Percentiles rank a stretch among this genome's conserved stretches.
Evolutionary conservation across 2,113 vertebrate species (phyloP).

Genomic region (Actinemys pallida): DNA sequence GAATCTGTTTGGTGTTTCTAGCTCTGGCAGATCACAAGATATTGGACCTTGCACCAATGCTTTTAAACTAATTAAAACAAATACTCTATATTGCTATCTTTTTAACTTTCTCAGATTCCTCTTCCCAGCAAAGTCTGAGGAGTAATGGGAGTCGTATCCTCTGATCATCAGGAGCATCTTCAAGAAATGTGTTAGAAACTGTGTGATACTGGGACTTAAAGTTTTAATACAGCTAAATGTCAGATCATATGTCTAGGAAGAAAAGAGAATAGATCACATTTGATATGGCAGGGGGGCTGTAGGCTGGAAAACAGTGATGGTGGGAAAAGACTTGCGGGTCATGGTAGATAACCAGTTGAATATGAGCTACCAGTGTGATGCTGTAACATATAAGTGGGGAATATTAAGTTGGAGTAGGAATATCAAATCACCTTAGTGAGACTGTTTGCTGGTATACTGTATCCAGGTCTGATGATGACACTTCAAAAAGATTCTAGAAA

Average conservation of each 20-base stretch:
- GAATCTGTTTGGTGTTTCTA: not conserved
- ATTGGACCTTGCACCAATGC: not conserved
- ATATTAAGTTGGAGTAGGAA: fast-evolving
- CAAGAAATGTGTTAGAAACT: not conserved
- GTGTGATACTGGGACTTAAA: not conserved
- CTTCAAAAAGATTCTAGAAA: not conserved
- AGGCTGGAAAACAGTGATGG: not conserved
- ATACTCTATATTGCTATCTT: not conserved
- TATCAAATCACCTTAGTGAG: not conserved
- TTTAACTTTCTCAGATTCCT: not conserved
- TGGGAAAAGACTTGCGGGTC: not conserved
- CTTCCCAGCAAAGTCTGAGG: not conserved
- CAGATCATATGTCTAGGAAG: fast-evolving
- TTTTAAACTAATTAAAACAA: not conserved
- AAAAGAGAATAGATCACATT: fast-evolving
- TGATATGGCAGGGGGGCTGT: not conserved
- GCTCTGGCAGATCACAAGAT: not conserved
- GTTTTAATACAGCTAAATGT: not conserved
- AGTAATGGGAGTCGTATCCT: not conserved
- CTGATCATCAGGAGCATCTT: not conserved
- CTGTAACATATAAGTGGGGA: fast-evolving
- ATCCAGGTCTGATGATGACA: not conserved
- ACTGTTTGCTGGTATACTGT: fast-evolving
- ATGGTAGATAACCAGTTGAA: fast-evolving
- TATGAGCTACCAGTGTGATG: fast-evolving